phyloP scores from a whole-genome alignment of 2,113 vertebrate species.

The Grallaria varia region DNA sequence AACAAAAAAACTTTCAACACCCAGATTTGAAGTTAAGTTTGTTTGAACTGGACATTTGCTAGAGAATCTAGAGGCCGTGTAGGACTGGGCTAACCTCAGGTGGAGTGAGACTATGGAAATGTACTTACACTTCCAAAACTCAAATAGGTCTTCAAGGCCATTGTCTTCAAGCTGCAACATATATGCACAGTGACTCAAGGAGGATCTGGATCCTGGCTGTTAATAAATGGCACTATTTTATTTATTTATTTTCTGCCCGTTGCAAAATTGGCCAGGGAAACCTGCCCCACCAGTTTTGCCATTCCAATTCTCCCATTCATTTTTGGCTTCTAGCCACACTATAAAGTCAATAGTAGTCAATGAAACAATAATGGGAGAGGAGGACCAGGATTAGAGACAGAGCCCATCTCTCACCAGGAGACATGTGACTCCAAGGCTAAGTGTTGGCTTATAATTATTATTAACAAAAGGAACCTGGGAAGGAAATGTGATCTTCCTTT shows the following conservation, averaged over 20 bases:
- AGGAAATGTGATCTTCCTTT: constrained; percentile 58
- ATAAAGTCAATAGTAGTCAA: constrained; percentile 66
- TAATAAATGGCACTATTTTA: constrained; percentile 45
- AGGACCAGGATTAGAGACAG: constrained; percentile 38
- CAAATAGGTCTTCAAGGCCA: neutral
- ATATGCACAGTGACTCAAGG: constrained; percentile 21
- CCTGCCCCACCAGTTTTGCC: constrained; percentile 53
- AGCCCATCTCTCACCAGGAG: constrained; percentile 40
- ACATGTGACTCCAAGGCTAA: constrained; percentile 33
- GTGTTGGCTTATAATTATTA: constrained; percentile 49
- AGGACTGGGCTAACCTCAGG: neutral
- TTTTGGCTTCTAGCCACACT: constrained; percentile 43
- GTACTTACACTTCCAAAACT: neutral
- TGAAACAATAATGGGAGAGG: constrained; percentile 65
- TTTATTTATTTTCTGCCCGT: constrained; percentile 55
- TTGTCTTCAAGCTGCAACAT: neutral
- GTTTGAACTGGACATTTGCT: neutral
- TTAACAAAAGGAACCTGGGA: constrained; percentile 34
- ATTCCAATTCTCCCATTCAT: constrained; percentile 34
- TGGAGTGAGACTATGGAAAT: neutral
- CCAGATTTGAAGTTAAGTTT: neutral
- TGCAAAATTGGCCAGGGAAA: constrained; percentile 53
- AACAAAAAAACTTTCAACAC: too few species aligned
- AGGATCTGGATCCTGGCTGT: constrained; percentile 12
- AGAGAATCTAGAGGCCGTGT: neutral